phyloP scores from a whole-genome alignment of 2,797 vertebrate genomes.

The Anguilla pacifica region DNA sequence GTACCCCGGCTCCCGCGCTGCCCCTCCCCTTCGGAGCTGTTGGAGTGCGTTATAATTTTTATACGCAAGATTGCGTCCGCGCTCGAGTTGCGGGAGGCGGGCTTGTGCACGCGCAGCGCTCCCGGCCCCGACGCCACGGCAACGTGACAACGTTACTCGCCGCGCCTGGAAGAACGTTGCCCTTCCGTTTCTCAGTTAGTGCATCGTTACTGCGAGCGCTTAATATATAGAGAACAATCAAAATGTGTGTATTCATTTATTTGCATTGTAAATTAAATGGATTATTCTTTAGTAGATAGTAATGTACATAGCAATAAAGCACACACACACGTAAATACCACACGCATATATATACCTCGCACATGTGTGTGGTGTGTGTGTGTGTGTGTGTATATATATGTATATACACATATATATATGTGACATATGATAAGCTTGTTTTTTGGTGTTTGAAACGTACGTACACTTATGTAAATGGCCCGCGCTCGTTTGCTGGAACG shows the following conservation, averaged over 20 bases:
- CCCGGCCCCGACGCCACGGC: not conserved
- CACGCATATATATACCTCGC: not conserved
- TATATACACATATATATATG: conserved; percentile 35
- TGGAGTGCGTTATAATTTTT: conserved; percentile 56
- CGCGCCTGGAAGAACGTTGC: not conserved
- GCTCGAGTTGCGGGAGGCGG: conserved; percentile 38
- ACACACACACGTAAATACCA: not conserved
- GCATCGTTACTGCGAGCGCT: not conserved
- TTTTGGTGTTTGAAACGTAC: not conserved
- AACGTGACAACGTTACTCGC: not conserved
- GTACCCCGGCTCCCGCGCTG: not conserved
- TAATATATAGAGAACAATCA: not conserved
- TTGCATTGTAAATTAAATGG: not conserved
- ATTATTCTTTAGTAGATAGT: not conserved
- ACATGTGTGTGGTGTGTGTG: conserved; percentile 41
- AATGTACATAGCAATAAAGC: not conserved
- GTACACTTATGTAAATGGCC: not conserved
- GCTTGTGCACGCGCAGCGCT: conserved; percentile 59
- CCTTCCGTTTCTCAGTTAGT: not conserved
- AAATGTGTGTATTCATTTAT: not conserved
- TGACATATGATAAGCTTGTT: not conserved
- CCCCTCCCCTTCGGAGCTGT: conserved; percentile 52
- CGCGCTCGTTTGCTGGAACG: not conserved
- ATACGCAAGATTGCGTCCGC: conserved; percentile 55
- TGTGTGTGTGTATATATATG: conserved; percentile 43